These are phyloP conservation scores for Agriopis leucophaearia DNA, from an alignment of 2,888 invertebrate species.

Conservation along the genomic window DNA sequence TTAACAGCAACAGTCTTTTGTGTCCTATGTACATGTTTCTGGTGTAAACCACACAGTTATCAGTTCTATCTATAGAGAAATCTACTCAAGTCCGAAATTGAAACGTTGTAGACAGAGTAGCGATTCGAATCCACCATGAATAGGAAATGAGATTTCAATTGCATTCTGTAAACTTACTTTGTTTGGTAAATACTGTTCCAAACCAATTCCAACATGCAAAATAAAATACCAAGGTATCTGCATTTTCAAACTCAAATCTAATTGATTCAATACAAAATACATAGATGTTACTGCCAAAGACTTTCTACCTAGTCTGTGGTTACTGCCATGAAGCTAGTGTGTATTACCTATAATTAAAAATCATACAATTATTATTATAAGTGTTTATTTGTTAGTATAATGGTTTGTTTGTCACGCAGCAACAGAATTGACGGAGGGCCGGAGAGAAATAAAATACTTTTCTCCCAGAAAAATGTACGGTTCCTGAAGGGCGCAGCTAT, in stretches of 20 bases:
- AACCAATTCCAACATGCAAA: constrained; percentile 8
- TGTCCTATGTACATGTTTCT: no score
- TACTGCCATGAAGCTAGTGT: no score
- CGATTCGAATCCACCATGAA: constrained; percentile 14
- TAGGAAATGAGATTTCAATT: constrained; percentile 28
- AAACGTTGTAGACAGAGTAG: constrained; percentile 12
- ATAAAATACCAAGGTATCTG: background rate
- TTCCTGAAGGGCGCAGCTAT: no score
- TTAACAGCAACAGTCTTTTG: no score
- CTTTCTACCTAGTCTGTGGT: no score
- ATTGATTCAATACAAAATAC: background rate
- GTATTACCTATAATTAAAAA: no score
- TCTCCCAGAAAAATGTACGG: no score
- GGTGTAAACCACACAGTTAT: background rate
- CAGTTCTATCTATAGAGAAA: background rate
- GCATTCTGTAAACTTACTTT: constrained; percentile 22
- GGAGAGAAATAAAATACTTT: no score
- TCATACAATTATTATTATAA: no score
- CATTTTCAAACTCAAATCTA: background rate
- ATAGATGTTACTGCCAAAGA: background rate
- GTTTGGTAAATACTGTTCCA: constrained; percentile 8
- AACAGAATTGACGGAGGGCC: no score
- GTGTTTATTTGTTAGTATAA: no score
- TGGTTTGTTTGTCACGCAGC: no score
- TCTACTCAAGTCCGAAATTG: background rate